Conservation (phyloP, 2,797 vertebrate species). For the Hyperoplus lanceolatus region DNA sequence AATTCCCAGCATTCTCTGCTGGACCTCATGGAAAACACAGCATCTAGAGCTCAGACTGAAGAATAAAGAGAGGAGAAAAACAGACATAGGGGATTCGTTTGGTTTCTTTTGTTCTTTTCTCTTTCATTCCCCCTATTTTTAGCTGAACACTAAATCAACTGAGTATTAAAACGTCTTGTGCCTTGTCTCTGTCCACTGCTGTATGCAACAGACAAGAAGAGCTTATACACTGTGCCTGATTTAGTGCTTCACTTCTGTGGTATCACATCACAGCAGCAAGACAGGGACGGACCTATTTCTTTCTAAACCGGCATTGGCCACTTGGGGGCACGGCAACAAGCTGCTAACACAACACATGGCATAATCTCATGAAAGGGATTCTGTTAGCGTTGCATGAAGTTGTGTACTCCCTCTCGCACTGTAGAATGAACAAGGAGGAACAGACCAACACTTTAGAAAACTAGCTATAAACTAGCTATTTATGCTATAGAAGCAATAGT, state of each 20-base stretch:
- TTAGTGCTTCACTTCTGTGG: background rate
- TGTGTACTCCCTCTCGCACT: background rate
- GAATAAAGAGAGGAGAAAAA: constrained; percentile 13
- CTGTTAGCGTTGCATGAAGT: background rate
- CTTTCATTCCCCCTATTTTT: background rate
- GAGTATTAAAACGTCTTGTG: background rate
- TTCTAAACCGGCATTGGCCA: background rate
- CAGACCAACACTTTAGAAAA: no score
- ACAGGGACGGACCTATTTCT: background rate
- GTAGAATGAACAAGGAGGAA: background rate
- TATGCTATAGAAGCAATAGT: background rate
- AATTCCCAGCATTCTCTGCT: constrained; percentile 54
- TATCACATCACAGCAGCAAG: background rate
- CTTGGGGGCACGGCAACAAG: background rate
- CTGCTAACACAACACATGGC: background rate
- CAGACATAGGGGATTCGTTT: constrained; percentile 13
- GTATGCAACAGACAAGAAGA: background rate
- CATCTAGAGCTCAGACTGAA: constrained; percentile 24
- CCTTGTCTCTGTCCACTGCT: background rate
- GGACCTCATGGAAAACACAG: constrained; percentile 36
- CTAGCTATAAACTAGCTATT: background rate
- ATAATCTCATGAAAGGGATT: background rate
- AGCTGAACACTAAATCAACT: background rate
- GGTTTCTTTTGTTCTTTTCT: constrained; percentile 19
- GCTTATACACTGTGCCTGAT: background rate